phyloP scores from a whole-genome alignment of 1,140 invertebrate genomes.

The Aphelenchoides fujianensis region DNA sequence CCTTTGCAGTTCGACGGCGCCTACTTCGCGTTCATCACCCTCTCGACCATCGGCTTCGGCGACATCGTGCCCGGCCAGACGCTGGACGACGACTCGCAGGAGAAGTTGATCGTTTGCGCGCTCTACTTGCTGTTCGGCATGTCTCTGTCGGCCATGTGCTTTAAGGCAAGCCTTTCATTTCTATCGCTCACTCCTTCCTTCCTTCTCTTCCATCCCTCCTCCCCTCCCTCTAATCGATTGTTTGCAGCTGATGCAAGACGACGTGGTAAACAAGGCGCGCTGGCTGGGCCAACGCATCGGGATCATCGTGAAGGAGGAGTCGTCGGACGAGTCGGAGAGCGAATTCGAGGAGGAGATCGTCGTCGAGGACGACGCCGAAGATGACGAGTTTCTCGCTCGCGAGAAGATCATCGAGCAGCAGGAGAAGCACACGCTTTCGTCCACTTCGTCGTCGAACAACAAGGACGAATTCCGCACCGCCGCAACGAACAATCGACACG shows the following conservation, averaged over 20 bases:
- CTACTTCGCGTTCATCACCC: constrained; percentile 82
- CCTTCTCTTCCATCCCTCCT: no score
- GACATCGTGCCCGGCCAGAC: constrained; percentile 80
- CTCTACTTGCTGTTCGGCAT: constrained; percentile 81
- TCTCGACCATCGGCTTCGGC: constrained; percentile 77
- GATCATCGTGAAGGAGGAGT: constrained; percentile 61
- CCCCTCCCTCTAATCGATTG: no score
- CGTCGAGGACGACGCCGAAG: constrained; percentile 59
- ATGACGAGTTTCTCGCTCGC: constrained; percentile 22
- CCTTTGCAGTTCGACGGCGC: constrained; percentile 70
- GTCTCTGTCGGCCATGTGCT: constrained; percentile 85
- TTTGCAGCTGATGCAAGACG: constrained; percentile 82
- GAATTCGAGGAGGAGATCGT: constrained; percentile 60
- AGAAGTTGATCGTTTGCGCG: constrained; percentile 76
- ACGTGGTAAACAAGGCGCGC: constrained; percentile 69
- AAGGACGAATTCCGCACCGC: constrained; percentile 4
- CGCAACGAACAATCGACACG: not conserved
- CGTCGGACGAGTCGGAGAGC: constrained; percentile 55
- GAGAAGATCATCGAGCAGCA: constrained; percentile 1
- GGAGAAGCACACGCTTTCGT: constrained; percentile 5
- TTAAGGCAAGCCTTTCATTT: no score
- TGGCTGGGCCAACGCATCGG: constrained; percentile 62
- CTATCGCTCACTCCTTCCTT: no score
- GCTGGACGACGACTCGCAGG: constrained; percentile 72
- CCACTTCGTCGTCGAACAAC: constrained; percentile 2